Evolutionary conservation across 2,797 vertebrate genomes (phyloP).

Genomic region (Sebastes vulpes): DNA sequence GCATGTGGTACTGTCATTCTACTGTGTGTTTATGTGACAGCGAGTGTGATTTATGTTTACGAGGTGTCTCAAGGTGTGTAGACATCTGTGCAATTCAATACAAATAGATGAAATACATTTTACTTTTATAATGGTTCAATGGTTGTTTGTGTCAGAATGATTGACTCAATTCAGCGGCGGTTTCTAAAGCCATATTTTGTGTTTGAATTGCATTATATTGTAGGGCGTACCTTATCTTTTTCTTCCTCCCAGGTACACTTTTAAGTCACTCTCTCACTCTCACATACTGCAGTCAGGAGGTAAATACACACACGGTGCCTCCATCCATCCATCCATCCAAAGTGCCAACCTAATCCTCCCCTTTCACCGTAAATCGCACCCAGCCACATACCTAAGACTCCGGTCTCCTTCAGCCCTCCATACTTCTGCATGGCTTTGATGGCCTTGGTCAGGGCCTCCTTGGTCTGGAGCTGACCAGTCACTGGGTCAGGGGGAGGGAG

Average conservation of each 20-base stretch:
- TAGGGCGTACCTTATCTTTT: not conserved
- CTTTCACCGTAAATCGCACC: not conserved
- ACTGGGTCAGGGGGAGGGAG: slow-evolving; percentile 91
- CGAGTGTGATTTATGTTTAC: slow-evolving; percentile 47
- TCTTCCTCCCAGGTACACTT: not conserved
- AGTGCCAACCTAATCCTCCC: not conserved
- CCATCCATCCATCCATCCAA: not conserved
- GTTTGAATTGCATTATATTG: not conserved
- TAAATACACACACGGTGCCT: not conserved
- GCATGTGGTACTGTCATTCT: slow-evolving; percentile 21
- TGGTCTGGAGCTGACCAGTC: slow-evolving; percentile 92
- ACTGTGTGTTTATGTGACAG: slow-evolving; percentile 4
- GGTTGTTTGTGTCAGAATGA: slow-evolving; percentile 9
- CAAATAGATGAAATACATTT: slow-evolving; percentile 20
- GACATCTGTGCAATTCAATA: slow-evolving; percentile 10
- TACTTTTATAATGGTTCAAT: not conserved
- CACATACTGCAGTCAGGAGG: not conserved
- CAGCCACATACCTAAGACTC: slow-evolving; percentile 40
- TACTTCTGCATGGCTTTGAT: slow-evolving; percentile 95
- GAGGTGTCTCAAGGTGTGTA: not conserved
- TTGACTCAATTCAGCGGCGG: not conserved
- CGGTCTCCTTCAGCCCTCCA: slow-evolving; percentile 48
- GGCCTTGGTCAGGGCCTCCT: slow-evolving; percentile 93
- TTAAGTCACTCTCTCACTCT: not conserved
- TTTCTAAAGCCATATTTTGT: not conserved